A percentile compares a stretch with the other conserved stretches of the same genome.
These are phyloP conservation scores for Heliconius nattereri DNA, from an alignment of 1,140 invertebrate genomes.

Conservation along the genomic window DNA sequence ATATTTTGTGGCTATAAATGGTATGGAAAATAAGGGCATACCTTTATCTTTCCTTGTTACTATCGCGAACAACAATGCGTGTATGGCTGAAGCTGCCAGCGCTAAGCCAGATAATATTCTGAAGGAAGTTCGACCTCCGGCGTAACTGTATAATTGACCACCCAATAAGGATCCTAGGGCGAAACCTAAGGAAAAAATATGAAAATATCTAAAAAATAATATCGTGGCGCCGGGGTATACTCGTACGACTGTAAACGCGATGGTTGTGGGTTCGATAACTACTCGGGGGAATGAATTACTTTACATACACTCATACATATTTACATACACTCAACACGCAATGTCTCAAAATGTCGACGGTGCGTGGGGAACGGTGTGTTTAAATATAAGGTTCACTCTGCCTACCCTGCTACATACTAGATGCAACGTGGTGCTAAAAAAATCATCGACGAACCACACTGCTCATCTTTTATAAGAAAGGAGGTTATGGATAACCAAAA, in stretches of 20 bases:
- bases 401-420: background rate
- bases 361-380: too few species aligned
- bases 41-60: conserved; percentile 39
- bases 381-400: too few species aligned
- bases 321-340: background rate
- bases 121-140: conserved; percentile 56
- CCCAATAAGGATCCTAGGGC: conserved; percentile 64
- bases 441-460: too few species aligned
- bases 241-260: too few species aligned
- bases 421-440: background rate
- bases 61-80: conserved; percentile 42
- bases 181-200: conserved; percentile 51
- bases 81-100: conserved; percentile 36
- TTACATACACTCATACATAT: too few species aligned
- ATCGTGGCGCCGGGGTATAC: background rate
- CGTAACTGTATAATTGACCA: conserved; percentile 54
- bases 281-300: too few species aligned
- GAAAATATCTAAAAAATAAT: background rate
- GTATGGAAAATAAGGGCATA: conserved; percentile 25
- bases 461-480: too few species aligned
- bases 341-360: too few species aligned
- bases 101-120: conserved; percentile 45
- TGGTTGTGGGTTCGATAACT: too few species aligned
- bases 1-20: too few species aligned
- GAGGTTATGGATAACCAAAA: too few species aligned